Conservation (phyloP, 1,140 invertebrate species). For the Zaprionus africanus region DNA sequence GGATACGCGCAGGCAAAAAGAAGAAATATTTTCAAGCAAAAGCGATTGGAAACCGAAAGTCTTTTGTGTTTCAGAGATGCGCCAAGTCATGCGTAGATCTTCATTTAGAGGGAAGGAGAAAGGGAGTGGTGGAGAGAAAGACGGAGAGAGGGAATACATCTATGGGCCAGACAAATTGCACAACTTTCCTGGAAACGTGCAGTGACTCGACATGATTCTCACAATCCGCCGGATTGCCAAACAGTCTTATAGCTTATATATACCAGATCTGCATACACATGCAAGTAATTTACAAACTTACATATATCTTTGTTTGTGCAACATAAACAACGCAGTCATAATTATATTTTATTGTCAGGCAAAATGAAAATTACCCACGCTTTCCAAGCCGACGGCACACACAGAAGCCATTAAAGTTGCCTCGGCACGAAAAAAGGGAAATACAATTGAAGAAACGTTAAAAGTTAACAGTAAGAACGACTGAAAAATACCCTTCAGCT, state of each 20-base stretch:
- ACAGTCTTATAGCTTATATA: slow-evolving; percentile 17
- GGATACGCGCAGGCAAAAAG: slow-evolving; percentile 36
- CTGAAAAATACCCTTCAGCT: background rate
- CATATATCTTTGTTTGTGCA: slow-evolving; percentile 27
- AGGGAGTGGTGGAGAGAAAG: background rate
- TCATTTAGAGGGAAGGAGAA: slow-evolving; percentile 13
- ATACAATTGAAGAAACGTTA: slow-evolving; percentile 23
- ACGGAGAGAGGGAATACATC: slow-evolving; percentile 7
- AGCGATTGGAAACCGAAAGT: slow-evolving; percentile 62
- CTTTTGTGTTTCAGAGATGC: slow-evolving; percentile 45
- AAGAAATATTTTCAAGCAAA: slow-evolving; percentile 51
- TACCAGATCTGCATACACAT: slow-evolving; percentile 7
- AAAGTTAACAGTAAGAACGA: background rate
- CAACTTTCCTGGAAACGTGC: slow-evolving; percentile 52
- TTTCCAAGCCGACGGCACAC: slow-evolving; percentile 50
- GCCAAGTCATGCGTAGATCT: slow-evolving; percentile 61
- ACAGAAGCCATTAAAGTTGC: slow-evolving; percentile 61
- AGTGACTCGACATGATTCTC: slow-evolving; percentile 66
- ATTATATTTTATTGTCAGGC: slow-evolving; percentile 61
- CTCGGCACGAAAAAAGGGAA: slow-evolving; percentile 45
- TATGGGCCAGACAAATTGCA: slow-evolving; percentile 48
- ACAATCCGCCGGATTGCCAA: slow-evolving; percentile 46
- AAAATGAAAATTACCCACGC: slow-evolving; percentile 66
- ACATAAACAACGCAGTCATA: slow-evolving; percentile 57
- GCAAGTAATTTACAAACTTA: slow-evolving; percentile 4